phyloP scores from a whole-genome alignment of 2,888 invertebrate genomes.

The Sesia bembeciformis region DNA sequence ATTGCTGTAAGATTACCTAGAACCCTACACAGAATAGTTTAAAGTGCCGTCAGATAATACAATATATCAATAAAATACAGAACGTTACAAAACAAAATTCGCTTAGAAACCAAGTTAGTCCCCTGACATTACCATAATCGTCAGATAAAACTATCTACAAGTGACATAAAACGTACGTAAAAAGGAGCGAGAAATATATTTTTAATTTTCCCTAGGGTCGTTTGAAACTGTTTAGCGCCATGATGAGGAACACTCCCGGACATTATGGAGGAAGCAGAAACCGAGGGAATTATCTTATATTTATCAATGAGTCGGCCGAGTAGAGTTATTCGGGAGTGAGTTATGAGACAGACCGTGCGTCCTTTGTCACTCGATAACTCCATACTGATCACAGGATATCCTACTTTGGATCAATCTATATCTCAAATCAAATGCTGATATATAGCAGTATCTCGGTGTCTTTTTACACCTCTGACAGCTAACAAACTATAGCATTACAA shows the following conservation, averaged over 20 bases:
- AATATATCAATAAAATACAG: too few relatives aligned
- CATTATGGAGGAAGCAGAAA: neutral
- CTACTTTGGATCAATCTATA: neutral
- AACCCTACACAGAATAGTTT: too few relatives aligned
- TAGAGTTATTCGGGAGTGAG: neutral
- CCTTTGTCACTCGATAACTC: neutral
- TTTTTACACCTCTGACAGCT: too few relatives aligned
- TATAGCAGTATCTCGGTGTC: too few relatives aligned
- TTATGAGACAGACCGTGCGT: neutral
- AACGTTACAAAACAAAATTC: neutral
- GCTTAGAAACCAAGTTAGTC: neutral
- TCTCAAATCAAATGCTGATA: too few relatives aligned
- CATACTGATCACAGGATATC: neutral
- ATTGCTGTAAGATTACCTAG: too few relatives aligned
- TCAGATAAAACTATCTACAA: slow-evolving; percentile 1
- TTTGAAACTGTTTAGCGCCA: neutral
- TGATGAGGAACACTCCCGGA: neutral
- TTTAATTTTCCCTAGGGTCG: slow-evolving; percentile 9
- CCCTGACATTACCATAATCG: neutral
- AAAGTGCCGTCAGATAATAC: too few relatives aligned
- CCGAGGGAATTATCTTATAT: neutral
- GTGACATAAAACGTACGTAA: slow-evolving; percentile 1
- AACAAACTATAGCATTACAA: too few relatives aligned
- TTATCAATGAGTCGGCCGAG: neutral
- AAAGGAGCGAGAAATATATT: slow-evolving; percentile 11